Conservation (phyloP, 2,888 invertebrate genomes). For the Dolichopus griseipennis region DNA sequence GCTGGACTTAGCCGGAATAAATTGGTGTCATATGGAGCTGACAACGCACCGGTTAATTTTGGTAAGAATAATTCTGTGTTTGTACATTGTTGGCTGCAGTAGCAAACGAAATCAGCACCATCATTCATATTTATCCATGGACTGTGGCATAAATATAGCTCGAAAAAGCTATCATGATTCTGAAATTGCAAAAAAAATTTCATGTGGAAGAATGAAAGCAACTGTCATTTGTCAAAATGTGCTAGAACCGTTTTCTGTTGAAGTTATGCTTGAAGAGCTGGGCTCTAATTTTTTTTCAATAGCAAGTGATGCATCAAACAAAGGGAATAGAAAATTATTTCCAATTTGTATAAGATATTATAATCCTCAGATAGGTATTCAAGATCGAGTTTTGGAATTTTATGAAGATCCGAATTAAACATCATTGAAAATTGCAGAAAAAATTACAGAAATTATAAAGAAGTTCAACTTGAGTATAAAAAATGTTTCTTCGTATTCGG, state of each 20-base stretch:
- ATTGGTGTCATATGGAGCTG: no score
- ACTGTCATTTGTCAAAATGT: background rate
- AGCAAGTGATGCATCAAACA: background rate
- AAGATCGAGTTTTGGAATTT: conserved; percentile 14
- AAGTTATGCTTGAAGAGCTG: conserved; percentile 8
- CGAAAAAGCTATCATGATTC: no score
- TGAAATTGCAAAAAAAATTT: no score
- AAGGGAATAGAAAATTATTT: background rate
- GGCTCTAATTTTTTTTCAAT: conserved; percentile 8
- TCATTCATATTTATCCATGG: background rate
- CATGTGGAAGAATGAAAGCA: no score
- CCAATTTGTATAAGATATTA: background rate
- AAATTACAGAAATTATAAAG: conserved; percentile 16
- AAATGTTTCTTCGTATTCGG: conserved; percentile 14
- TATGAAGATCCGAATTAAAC: conserved; percentile 15
- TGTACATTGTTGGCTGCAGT: no score
- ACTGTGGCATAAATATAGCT: no score
- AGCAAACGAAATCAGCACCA: conserved; percentile 6
- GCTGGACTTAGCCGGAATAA: no score
- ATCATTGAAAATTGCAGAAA: conserved; percentile 14
- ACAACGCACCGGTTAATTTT: no score
- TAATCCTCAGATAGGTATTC: conserved; percentile 2
- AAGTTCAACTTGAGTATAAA: conserved; percentile 13
- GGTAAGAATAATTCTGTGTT: no score
- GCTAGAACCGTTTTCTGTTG: conserved; percentile 5